Evolutionary conservation across 2,888 invertebrate species (phyloP).

Genomic region (Erebia ligea): DNA sequence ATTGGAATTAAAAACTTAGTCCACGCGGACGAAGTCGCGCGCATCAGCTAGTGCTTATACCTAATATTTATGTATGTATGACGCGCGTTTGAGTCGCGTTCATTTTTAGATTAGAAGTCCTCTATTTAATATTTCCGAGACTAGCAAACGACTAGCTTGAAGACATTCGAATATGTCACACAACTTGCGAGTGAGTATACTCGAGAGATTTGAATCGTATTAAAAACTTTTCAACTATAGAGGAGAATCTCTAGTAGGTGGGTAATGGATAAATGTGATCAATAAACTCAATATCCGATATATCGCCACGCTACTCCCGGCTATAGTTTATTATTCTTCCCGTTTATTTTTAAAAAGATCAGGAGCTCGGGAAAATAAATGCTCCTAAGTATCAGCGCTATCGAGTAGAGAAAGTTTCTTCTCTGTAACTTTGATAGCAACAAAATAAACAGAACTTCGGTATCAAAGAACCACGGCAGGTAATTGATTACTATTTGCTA

Average conservation of each 20-base stretch:
- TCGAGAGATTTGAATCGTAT: not conserved
- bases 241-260: not conserved
- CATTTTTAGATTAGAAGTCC: no score
- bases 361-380: conserved; percentile 29
- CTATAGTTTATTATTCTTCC: conserved; percentile 17
- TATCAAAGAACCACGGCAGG: conserved; percentile 7
- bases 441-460: conserved; percentile 14
- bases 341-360: conserved; percentile 23
- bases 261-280: conserved; percentile 11
- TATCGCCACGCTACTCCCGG: not conserved
- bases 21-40: no score
- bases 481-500: conserved; percentile 3
- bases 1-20: no score
- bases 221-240: not conserved
- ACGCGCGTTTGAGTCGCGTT: no score
- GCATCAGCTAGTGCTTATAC: no score
- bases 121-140: no score
- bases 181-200: not conserved
- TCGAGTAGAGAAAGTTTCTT: conserved; percentile 17
- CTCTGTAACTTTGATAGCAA: conserved; percentile 10
- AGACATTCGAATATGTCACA: no score
- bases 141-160: no score
- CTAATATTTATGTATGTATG: no score
- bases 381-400: conserved; percentile 25
- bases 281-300: conserved; percentile 11